Evolutionary conservation across 2,797 vertebrate species (phyloP).

Genomic region (Numenius phaeopus): DNA sequence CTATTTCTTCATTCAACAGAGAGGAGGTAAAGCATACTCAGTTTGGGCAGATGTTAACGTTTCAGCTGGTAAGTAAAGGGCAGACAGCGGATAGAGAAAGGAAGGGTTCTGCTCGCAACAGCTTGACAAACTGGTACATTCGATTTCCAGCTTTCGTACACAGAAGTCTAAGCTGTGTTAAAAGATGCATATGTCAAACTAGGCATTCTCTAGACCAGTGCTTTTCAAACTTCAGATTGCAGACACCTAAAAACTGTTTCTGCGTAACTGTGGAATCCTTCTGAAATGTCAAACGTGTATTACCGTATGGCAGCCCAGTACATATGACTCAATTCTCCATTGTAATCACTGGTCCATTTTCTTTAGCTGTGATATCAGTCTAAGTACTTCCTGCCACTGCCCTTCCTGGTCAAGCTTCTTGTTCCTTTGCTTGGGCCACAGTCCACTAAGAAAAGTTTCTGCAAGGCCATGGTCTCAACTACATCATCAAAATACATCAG

Average conservation of each 20-base stretch:
- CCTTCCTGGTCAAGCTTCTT: neutral
- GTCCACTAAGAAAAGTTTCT: neutral
- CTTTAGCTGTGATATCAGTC: neutral
- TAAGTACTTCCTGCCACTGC: neutral
- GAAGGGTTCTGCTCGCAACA: neutral
- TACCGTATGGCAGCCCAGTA: neutral
- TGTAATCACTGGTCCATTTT: neutral
- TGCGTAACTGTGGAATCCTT: neutral
- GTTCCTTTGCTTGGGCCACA: neutral
- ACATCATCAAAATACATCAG: neutral
- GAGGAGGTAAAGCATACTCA: neutral
- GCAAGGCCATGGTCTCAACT: neutral
- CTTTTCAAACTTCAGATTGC: neutral
- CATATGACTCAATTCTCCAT: neutral
- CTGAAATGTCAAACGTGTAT: neutral
- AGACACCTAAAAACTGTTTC: neutral
- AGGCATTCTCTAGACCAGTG: neutral
- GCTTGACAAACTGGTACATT: neutral
- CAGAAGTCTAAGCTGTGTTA: neutral
- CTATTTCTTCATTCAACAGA: neutral
- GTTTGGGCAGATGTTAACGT: neutral
- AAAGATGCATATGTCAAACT: neutral
- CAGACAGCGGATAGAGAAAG: neutral
- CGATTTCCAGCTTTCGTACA: neutral
- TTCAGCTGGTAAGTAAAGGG: neutral